These are phyloP conservation scores for Ctenicera cuprea DNA, from an alignment of 2,888 invertebrate species.

Conservation along the genomic window DNA sequence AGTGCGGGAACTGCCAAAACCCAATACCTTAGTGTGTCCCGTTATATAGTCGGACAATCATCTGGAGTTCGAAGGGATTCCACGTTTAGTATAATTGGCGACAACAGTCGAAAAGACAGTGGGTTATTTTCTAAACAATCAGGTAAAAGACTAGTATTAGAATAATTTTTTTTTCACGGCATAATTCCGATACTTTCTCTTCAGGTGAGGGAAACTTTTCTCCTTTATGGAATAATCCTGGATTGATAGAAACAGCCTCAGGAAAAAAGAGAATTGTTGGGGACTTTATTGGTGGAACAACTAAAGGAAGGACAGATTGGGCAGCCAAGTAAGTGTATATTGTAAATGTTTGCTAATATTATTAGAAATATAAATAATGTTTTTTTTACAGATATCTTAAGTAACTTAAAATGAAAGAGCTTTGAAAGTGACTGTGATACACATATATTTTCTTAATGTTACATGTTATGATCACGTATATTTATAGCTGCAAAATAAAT, in stretches of 20 bases:
- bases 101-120: constrained; percentile 60
- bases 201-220: constrained; percentile 46
- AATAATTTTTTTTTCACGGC: neutral
- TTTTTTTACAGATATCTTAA: constrained; percentile 56
- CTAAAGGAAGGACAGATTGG: constrained; percentile 64
- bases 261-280: constrained; percentile 63
- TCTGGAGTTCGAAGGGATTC: constrained; percentile 65
- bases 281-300: constrained; percentile 60
- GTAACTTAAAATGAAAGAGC: constrained; percentile 55
- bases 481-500: constrained; percentile 33
- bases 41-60: constrained; percentile 83
- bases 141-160: neutral
- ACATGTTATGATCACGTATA: constrained; percentile 37
- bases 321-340: constrained; percentile 67
- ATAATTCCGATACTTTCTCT: neutral
- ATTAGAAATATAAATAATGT: no score
- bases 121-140: constrained; percentile 56
- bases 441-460: constrained; percentile 50
- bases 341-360: no score
- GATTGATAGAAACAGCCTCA: constrained; percentile 59
- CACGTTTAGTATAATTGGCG: constrained; percentile 61
- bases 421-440: constrained; percentile 56
- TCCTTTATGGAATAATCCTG: constrained; percentile 64
- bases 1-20: constrained; percentile 78
- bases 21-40: constrained; percentile 84